Base-by-base conservation (phyloP, 2,113 vertebrate species). In the Clarias batrachus region DNA sequence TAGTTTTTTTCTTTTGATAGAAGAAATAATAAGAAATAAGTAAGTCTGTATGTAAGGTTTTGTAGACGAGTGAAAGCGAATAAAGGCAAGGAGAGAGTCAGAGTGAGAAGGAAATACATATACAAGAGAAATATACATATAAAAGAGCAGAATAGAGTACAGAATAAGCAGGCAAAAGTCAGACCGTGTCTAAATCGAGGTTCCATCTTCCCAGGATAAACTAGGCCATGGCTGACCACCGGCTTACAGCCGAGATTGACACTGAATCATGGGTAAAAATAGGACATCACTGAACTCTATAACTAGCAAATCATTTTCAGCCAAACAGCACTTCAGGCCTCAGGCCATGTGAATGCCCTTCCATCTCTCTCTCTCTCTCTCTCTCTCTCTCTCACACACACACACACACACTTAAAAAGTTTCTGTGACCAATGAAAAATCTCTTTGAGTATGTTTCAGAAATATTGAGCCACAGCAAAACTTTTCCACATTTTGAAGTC, bases 251-350 rank as follows among this genome's bases (percentile, higher is more conserved):
- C 27, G 3, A 52, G 10, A 80, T 37, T 70, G 74, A 86, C 30
- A 76, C 2, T 80, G 81, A 83, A 83, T 73, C 79, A 41, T 71
- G 84, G n/a, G 73, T 76, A 62, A 80, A 82, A 83, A 70, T n/a
- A 30, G 33, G 85, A 82, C 81, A 63, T 37, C 56, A 25, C 25
- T 41, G 68, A 88, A 81, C 30, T 83, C 19, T 14, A 11, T 14
- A 71, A 71, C 27, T 57, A 37, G 65, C 66, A 60, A 84, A 60
- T 84, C 9, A 73, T 73, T 41, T 84, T 30, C 66, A 73, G 25
- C 56, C 12, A 71, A 84, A 37, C 82, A 84, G 68, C 30, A 19
- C 12, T 57, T 60, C 48, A 73, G 30, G 21, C 52, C 54, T 84
- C 13, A 59, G 14, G 33, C 54, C 30, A 25, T 52, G 41, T 41